Evolutionary conservation across 2,113 vertebrate species (phyloP), one percentile per base, ranked within the genome.

Genomic region (Festucalex cinctus): DNA sequence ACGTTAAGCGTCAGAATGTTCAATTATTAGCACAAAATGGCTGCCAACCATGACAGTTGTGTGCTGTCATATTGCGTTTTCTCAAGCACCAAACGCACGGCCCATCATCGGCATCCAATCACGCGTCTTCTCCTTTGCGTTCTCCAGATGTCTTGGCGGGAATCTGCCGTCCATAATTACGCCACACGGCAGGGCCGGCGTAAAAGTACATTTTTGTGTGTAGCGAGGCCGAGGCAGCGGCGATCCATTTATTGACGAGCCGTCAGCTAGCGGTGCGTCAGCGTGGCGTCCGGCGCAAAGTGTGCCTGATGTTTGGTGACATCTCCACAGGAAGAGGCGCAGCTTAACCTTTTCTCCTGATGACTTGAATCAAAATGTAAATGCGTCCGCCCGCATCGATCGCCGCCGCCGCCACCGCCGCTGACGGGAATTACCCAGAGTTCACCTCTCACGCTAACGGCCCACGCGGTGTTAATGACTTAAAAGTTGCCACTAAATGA

Each of bases 341-440:
- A 28, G 26, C 26, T 28, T 57, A 57, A 57, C 54, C 54, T 57
- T 57, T 57, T 57, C 54, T 57, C 54, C 16, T 57, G 54, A 57
- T 57, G 54, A 57, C 54, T 57, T 57, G 54, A 57, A 57, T 57
- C 54, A 57, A 57, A 57, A 57, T 57, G 54, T 57, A 57, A 57
- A 57, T 57, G 54, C 26, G 6, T 32, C 54, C 54, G 54, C 2
- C 26, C 26, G 13, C 24, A 57, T 57, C 6, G 54, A 57, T 57
- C 28, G 54, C 54, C 26, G 26, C 26, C 3, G 26, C 16, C 44
- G 17, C 54, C n/a, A 24, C 19, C 48, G 20, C 12, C 54, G 54
- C 54, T 17, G 54, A 17, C 54, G 54, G 54, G 54, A 57, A 57
- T 32, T 57, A 57, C 54, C 54, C 54, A 57, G 54, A 19, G 54